A percentile compares a stretch with the other conserved stretches of the same genome.
phyloP scores from a whole-genome alignment of 2,888 invertebrate genomes.

The Tenthredo amoena region DNA sequence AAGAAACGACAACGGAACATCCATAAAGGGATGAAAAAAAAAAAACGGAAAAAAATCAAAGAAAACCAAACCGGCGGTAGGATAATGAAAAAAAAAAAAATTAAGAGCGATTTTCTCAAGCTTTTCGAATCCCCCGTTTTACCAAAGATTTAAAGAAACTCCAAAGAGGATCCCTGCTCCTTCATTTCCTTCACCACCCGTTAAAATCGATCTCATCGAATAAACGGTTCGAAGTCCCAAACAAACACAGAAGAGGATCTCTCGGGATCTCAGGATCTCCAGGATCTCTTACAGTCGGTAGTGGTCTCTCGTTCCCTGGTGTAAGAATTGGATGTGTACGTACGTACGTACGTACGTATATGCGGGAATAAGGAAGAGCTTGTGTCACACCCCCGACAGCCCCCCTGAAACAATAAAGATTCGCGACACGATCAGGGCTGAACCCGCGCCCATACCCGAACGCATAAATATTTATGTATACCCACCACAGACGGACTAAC shows the following conservation, averaged over 20 bases:
- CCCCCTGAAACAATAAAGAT: conserved; percentile 54
- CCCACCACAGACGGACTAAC: conserved; percentile 26
- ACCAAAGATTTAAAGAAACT: not conserved
- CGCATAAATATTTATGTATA: conserved; percentile 44
- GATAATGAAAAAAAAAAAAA: not conserved
- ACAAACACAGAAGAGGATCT: conserved; percentile 20
- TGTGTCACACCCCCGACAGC: not conserved
- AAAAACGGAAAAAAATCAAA: too few relatives aligned
- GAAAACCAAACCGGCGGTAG: not conserved
- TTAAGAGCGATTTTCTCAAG: not conserved
- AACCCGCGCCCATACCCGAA: not conserved
- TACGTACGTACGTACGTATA: not conserved
- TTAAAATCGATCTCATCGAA: conserved; percentile 41
- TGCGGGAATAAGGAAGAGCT: conserved; percentile 1
- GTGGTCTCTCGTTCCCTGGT: not conserved
- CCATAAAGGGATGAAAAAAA: not conserved
- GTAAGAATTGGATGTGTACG: not conserved
- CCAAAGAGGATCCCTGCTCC: not conserved
- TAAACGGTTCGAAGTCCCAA: conserved; percentile 39
- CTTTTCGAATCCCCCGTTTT: not conserved
- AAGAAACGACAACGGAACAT: not conserved
- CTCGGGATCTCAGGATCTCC: too few relatives aligned
- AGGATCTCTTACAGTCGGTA: not conserved
- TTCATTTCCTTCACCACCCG: not conserved
- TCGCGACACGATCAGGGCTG: conserved; percentile 53